A percentile compares a stretch with the other conserved stretches of the same genome.
Conservation (phyloP, 2,888 invertebrate genomes). For the Formica aserva region DNA sequence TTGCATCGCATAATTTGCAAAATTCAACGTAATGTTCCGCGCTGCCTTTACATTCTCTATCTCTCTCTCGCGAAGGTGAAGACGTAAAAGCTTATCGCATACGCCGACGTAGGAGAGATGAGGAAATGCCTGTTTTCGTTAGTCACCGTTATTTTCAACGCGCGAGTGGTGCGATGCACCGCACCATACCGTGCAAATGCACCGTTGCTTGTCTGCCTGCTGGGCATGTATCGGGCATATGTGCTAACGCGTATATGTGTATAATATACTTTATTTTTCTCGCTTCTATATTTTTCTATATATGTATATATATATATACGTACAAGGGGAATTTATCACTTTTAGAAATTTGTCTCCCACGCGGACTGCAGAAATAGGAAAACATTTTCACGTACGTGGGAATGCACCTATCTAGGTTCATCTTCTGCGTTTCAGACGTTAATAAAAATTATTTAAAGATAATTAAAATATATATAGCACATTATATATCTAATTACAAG, state of each 20-base stretch:
- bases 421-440: conserved; percentile 4
- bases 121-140: conserved; percentile 70
- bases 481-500: not conserved
- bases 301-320: not conserved
- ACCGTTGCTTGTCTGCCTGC: conserved; percentile 50
- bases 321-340: conserved; percentile 46
- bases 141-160: conserved; percentile 75
- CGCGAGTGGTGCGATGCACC: conserved; percentile 61
- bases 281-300: conserved; percentile 12
- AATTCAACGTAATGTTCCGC: conserved; percentile 38
- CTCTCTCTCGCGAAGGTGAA: conserved; percentile 25
- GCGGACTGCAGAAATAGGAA: conserved; percentile 30
- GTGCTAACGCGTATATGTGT: not conserved
- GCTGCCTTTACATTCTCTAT: not conserved
- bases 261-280: conserved; percentile 21
- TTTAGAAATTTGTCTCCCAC: conserved; percentile 54
- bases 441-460: not conserved
- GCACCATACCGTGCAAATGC: conserved; percentile 65
- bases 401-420: not conserved
- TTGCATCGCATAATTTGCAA: conserved; percentile 48
- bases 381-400: conserved; percentile 8
- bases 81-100: conserved; percentile 72
- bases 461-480: not conserved
- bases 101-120: conserved; percentile 49
- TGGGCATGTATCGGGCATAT: conserved; percentile 35